Percentiles rank a stretch among this genome's conserved stretches.
These are phyloP conservation scores for Heliconius hermathena DNA, from an alignment of 1,140 invertebrate genomes.

Conservation along the genomic window DNA sequence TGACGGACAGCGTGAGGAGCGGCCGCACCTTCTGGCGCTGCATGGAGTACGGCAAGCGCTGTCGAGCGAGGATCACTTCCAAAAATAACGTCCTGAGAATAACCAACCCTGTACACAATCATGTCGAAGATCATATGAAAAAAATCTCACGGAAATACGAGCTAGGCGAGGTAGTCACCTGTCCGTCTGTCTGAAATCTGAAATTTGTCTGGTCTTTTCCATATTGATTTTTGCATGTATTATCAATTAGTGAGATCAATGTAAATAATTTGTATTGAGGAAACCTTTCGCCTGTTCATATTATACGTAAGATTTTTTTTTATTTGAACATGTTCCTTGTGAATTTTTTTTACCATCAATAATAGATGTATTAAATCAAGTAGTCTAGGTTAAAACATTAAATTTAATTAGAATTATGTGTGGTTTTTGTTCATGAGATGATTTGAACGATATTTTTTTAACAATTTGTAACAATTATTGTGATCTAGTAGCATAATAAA, in stretches of 20 bases:
- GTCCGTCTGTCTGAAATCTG: slow-evolving; percentile 58
- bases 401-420: slow-evolving; percentile 20
- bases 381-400: slow-evolving; percentile 16
- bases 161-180: slow-evolving; percentile 72
- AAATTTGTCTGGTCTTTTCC: not conserved
- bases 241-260: slow-evolving; percentile 32
- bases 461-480: slow-evolving; percentile 37
- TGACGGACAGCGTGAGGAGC: slow-evolving; percentile 74
- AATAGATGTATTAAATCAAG: slow-evolving; percentile 17
- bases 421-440: slow-evolving; percentile 29
- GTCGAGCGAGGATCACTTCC: slow-evolving; percentile 73
- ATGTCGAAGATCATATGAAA: slow-evolving; percentile 65
- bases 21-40: slow-evolving; percentile 77
- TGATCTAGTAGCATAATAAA: slow-evolving; percentile 57
- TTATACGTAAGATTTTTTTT: slow-evolving; percentile 11
- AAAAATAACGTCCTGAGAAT: slow-evolving; percentile 72
- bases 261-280: slow-evolving; percentile 24
- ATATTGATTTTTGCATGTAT: slow-evolving; percentile 35
- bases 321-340: slow-evolving; percentile 20
- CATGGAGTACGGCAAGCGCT: slow-evolving; percentile 74
- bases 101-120: slow-evolving; percentile 74
- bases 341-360: slow-evolving; percentile 6
- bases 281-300: not conserved
- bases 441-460: slow-evolving; percentile 21
- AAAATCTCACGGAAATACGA: slow-evolving; percentile 74